Base-by-base conservation (phyloP, 2,888 invertebrate genomes). In the Muschampia staudingeri region DNA sequence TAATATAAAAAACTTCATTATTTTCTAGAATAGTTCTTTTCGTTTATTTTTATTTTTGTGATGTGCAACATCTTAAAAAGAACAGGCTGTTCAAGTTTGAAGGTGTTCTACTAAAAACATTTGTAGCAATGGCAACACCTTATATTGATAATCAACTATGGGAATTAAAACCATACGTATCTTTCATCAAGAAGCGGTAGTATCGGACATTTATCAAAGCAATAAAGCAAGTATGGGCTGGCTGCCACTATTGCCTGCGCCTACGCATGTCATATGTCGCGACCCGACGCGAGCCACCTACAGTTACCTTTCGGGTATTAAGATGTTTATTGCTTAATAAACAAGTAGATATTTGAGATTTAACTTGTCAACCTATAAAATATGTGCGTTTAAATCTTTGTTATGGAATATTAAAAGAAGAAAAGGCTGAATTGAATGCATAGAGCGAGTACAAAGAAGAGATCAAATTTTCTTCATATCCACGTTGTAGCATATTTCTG, bases 191-290 rank as follows among this genome's bases (percentile, higher is more conserved):
- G 88, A 88, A 86, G 89, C 91, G 90, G 92, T 90, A 87, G 87
- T 85, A 81, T 86, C 86, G 84, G 82, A 87, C 85, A 87, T 88
- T 88, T 91, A 90, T 90, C 90, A 87, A 84, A 84, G 85, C 85
- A 86, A 90, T 93, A 92, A 92, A 93, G 89, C 90, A 90, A 88
- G 88, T 89, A 90, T 90, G 86, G 90, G 40, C 48, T 30, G n/a
- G 48, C 30, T 25, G 44, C 25, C 73, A 44, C 52, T 44, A 73
- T 73, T n/a, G 44, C 25, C n/a, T 16, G 34, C 94, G 93, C 95
- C 95, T 91, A 94, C 95, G 94, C 94, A 90, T 90, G 92, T 90
- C 93, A 89, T 88, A 91, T 93, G 92, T 83, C 90, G 61, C 52
- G 79, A 79, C 79, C 79, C 71, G 56, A 37, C 71, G 70, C 78